These are phyloP conservation scores for Leptinotarsa rubiginosa DNA, from an alignment of 2,888 invertebrate species.

Conservation along the genomic window DNA sequence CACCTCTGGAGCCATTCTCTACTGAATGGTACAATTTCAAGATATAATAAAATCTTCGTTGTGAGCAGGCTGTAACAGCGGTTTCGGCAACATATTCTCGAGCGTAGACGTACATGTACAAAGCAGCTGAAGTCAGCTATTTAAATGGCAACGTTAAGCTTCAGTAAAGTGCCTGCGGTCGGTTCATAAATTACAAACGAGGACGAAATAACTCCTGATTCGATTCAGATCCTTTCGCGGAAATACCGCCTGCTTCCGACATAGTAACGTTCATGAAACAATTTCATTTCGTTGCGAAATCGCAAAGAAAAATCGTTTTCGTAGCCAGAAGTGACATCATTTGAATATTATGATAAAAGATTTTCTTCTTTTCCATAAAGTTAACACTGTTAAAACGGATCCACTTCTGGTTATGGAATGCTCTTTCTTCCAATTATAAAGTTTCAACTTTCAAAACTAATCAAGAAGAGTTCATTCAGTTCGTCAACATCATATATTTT, in stretches of 20 bases:
- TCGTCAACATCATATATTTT: too few species aligned
- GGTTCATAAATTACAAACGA: slow-evolving; percentile 12
- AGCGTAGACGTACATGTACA: slow-evolving; percentile 12
- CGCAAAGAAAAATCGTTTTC: not conserved
- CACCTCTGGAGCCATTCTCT: not conserved
- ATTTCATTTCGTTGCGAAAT: not conserved
- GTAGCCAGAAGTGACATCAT: not conserved
- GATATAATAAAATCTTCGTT: slow-evolving; percentile 3
- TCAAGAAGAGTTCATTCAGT: too few species aligned
- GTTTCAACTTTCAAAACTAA: too few species aligned
- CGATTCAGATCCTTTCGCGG: not conserved
- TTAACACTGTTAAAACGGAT: too few species aligned
- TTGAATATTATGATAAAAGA: not conserved
- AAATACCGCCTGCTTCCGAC: not conserved
- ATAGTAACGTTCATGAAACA: not conserved
- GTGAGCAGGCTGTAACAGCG: slow-evolving; percentile 12
- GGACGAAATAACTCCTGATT: slow-evolving; percentile 3
- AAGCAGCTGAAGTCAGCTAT: slow-evolving; percentile 17
- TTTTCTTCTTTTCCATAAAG: not conserved
- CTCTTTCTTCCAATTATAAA: too few species aligned
- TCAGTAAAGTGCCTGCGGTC: slow-evolving; percentile 16
- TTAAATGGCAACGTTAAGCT: slow-evolving; percentile 12
- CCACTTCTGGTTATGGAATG: too few species aligned
- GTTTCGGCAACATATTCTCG: not conserved
- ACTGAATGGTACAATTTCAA: not conserved